Evolutionary conservation across 2,797 vertebrate species (phyloP).

Genomic region (Pangasius krempfi): DNA sequence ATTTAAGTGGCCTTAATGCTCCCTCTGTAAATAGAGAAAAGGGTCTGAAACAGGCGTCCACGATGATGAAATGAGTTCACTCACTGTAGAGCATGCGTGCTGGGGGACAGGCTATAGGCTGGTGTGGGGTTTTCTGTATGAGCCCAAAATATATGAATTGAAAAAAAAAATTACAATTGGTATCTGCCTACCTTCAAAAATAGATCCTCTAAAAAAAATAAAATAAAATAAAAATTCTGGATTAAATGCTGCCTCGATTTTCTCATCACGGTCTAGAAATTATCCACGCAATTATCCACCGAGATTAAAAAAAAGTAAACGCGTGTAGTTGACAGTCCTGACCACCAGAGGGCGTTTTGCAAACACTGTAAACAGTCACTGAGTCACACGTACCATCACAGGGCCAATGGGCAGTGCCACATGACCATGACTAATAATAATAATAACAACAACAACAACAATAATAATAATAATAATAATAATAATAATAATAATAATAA

Average conservation of each 20-base stretch:
- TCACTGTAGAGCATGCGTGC: slow-evolving; percentile 36
- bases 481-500: not conserved
- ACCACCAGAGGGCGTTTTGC: slow-evolving; percentile 27
- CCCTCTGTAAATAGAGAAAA: not conserved
- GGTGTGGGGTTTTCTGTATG: not conserved
- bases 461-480: slow-evolving; percentile 1
- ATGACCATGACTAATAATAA: not conserved
- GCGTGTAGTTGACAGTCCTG: not conserved
- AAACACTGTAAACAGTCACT: not conserved
- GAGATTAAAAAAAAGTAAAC: not conserved
- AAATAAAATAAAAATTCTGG: not conserved
- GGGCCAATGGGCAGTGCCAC: not conserved
- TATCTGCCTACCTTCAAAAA: not conserved
- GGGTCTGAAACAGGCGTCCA: not conserved
- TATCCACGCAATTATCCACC: not conserved
- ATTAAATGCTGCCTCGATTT: not conserved
- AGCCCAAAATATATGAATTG: not conserved
- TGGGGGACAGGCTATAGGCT: not conserved
- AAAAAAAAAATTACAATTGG: too few species aligned
- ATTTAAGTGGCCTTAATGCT: not conserved
- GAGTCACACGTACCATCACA: not conserved
- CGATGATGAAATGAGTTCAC: slow-evolving; percentile 31
- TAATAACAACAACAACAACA: not conserved
- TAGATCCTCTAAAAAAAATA: not conserved
- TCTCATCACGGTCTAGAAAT: not conserved